A percentile compares a stretch with the other conserved stretches of the same genome.
phyloP scores from a whole-genome alignment of 2,113 vertebrate genomes.

The Pristiophorus japonicus region DNA sequence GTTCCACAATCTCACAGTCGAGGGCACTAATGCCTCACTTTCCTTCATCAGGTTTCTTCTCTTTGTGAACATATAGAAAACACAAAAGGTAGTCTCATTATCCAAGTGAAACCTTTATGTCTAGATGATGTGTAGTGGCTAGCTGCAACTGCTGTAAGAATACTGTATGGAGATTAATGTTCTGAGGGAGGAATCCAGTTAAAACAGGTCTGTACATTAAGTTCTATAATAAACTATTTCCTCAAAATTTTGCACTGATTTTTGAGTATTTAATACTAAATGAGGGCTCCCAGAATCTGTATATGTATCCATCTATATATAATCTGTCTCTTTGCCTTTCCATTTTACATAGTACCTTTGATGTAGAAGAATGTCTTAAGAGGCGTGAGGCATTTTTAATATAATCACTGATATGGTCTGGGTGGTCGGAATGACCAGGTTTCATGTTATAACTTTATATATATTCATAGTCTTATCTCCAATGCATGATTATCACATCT shows the following conservation, averaged over 20 bases:
- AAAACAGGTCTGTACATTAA: not conserved
- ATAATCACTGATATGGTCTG: not conserved
- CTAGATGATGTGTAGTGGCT: not conserved
- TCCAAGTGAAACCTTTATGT: not conserved
- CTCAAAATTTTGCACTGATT: not conserved
- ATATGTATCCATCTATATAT: not conserved
- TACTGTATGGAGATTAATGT: not conserved
- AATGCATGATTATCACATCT: too few species aligned
- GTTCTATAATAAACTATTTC: not conserved
- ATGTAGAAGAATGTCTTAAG: not conserved
- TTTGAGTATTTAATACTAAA: not conserved
- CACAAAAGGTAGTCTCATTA: not conserved
- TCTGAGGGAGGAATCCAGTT: not conserved
- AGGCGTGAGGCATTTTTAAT: not conserved
- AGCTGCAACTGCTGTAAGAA: not conserved
- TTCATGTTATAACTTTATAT: not conserved
- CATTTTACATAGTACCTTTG: not conserved
- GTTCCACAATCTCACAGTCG: not conserved
- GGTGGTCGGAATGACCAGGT: not conserved
- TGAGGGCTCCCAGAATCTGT: not conserved
- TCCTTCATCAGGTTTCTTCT: not conserved
- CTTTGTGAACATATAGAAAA: not conserved
- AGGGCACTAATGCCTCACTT: not conserved
- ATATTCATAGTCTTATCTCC: not conserved
- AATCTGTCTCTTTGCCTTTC: not conserved